Base-by-base conservation (phyloP, 2,113 vertebrate species). In the Plecotus auritus region DNA sequence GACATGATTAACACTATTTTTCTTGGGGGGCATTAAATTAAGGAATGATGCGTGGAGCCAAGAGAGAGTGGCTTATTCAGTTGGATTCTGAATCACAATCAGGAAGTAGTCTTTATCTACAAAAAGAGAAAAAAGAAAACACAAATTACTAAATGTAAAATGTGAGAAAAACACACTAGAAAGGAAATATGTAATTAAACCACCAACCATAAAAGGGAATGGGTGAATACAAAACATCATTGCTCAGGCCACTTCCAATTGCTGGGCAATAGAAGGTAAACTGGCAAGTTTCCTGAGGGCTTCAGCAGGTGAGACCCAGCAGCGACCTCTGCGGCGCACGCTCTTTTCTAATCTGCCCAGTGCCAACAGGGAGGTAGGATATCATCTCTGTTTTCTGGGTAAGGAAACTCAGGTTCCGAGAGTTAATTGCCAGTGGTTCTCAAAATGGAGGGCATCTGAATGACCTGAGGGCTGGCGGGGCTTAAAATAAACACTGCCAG, bases 61-160 rank as follows among this genome's bases (percentile, higher is more conserved):
- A 80, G 88, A 91, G 86, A 91, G 28, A 70, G 45, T 54, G 23
- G 96, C 97, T 97, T 98, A 99, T 96, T 99, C 99, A 4, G 99
- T 99, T 7, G 99, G 99, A 95, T 99, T 99, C 98, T 99, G 99
- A 96, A 99, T 99, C 97, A 99, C 99, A 80, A 99, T 99, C 98
- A 99, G 96, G 98, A 99, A 99, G 97, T 99, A 99, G 97, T 99
- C 99, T 98, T 99, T 99, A 98, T 99, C 99, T 99, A 98, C 90
- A 81, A 93, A 61, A 90, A 69, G 82, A 95, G 89, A 85, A 94
- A 84, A 92, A 87, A 11, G 8, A 66, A 93, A 96, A 96, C 49
- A 90, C 5, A 67, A 85, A 90, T 96, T 69, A 97, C 40, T 94
- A 86, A 64, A 82, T 70, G 40, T 91, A 49, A 85, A 86, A 72